Conservation (phyloP, 2,113 vertebrate species). For the Dromas ardeola region DNA sequence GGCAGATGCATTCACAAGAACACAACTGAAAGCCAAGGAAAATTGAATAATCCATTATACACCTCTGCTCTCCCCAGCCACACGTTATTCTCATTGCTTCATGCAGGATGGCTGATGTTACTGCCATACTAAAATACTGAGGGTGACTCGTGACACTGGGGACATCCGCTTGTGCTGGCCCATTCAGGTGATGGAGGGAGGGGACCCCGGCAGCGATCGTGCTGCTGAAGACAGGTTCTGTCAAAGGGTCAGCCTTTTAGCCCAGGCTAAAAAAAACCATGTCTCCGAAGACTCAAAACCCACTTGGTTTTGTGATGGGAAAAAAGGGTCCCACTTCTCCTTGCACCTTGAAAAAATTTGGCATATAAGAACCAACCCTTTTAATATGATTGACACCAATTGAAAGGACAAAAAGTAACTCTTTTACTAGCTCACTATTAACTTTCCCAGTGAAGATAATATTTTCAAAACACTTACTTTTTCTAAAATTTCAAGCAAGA, state of each 20-base stretch:
- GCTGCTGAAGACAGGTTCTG: neutral
- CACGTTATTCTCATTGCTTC: neutral
- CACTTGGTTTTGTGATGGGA: neutral
- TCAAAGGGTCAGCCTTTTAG: neutral
- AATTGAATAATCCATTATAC: neutral
- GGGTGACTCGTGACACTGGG: neutral
- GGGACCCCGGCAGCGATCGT: rapidly evolving
- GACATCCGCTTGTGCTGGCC: neutral
- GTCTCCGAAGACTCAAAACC: neutral
- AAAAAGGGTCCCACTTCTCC: neutral
- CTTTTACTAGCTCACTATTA: neutral
- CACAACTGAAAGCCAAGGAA: neutral
- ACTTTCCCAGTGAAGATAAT: neutral
- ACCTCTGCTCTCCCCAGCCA: neutral
- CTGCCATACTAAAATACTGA: neutral
- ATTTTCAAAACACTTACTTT: neutral
- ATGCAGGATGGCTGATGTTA: rapidly evolving
- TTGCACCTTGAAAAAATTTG: neutral
- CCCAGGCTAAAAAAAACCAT: neutral
- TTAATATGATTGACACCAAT: neutral
- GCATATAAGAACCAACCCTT: neutral
- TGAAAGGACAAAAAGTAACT: neutral
- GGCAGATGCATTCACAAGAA: neutral
- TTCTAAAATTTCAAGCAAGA: neutral
- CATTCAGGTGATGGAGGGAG: neutral